Percentiles rank a stretch among this genome's conserved stretches.
These are phyloP conservation scores for Sebastes alutus DNA, from an alignment of 2,797 vertebrate genomes.

Conservation along the genomic window DNA sequence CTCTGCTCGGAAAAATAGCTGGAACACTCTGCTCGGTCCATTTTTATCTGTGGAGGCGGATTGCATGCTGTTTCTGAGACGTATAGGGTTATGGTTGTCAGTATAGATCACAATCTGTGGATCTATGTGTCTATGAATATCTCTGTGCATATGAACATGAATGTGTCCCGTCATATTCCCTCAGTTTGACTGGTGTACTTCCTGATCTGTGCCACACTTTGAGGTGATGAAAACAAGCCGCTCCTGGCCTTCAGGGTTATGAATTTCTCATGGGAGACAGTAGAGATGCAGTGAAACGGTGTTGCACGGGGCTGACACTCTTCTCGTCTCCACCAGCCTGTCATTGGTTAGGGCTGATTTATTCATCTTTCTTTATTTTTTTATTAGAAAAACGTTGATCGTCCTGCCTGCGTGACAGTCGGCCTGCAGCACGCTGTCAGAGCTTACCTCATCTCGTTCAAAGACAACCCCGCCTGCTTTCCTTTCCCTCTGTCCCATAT, in stretches of 20 bases:
- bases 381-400: slow-evolving; percentile 51
- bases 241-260: slow-evolving; percentile 55
- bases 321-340: slow-evolving; percentile 29
- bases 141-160: slow-evolving; percentile 8
- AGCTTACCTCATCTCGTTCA: slow-evolving; percentile 18
- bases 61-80: slow-evolving; percentile 10
- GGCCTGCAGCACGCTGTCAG: slow-evolving; percentile 44
- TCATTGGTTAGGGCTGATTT: slow-evolving; percentile 51
- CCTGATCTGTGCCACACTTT: slow-evolving; percentile 28
- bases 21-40: slow-evolving; percentile 1
- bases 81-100: slow-evolving; percentile 36
- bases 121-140: slow-evolving; percentile 44
- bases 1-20: slow-evolving; percentile 22
- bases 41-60: slow-evolving; percentile 39
- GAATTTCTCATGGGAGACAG: slow-evolving; percentile 49
- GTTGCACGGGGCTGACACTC: neutral
- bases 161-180: slow-evolving; percentile 8
- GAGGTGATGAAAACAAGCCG: slow-evolving; percentile 37
- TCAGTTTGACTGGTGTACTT: slow-evolving; percentile 44
- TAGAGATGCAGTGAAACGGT: slow-evolving; percentile 7
- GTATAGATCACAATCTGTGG: slow-evolving; percentile 51
- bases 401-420: slow-evolving; percentile 20
- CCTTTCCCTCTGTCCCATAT: slow-evolving; percentile 11
- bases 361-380: slow-evolving; percentile 44
- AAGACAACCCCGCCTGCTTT: slow-evolving; percentile 22